Base-by-base conservation (phyloP, 2,888 invertebrate genomes). In the Standfussiana lucernea region DNA sequence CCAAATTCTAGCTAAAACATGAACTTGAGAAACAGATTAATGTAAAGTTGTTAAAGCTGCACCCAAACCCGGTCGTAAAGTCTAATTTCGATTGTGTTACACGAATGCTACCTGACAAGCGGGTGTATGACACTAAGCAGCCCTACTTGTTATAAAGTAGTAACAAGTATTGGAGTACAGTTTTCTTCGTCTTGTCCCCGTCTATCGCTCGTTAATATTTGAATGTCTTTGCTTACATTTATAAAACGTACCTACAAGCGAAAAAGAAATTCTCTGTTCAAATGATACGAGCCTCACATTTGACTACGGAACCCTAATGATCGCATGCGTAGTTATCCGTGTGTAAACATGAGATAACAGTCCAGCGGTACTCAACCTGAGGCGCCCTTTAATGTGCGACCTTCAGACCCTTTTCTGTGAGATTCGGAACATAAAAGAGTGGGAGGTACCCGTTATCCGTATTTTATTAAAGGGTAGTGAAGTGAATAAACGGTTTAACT, bases 331-430 rank as follows among this genome's bases (percentile, higher is more conserved):
- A 76, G 61, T 76, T 76, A 85, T 69, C 68, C 65, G 64, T 66
- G 77, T 83, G 83, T 83, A 72, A 83, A 83, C 77, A 40, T 70
- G 18, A 82, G 85, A 83, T 82, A 82, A 75, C 65, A 69, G 47
- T 32, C 32, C 85, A 80, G 85, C 4, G 85, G 53, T 11, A 40
- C 66, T 77, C 83, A 82, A 85, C 68, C 61, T 37, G 24, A 32
- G 82, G 67, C n/a, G 42, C 18, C 32, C 56, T 72, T 56, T 68
- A 40, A 24, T 68, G 24, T 47, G 40, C 37, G 72, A 65, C 70
- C 68, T 79, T 65, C 67, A 42, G 8, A 35, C 35, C 35, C 64
- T 45, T 64, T 65, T 68, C 24, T 8, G 35, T 28, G 45, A 42
- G n/a, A 28, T 70, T 24, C 42, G 21, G 67, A 50, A 66, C 37